Conservation (phyloP, 2,113 vertebrate genomes). For the Okapia johnstoni region DNA sequence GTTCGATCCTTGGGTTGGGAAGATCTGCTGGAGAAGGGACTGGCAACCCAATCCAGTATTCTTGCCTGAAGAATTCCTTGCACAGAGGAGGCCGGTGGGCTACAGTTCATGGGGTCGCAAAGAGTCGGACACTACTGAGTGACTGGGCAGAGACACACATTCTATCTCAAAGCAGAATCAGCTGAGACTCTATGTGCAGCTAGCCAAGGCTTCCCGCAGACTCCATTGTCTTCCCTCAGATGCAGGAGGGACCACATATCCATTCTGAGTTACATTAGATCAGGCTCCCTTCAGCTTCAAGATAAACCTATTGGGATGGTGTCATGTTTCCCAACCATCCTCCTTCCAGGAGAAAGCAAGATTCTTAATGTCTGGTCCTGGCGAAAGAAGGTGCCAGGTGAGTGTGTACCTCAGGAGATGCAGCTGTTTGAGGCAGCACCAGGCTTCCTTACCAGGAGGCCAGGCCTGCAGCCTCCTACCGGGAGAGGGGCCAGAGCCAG, state of each 20-base stretch:
- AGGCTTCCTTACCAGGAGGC: not conserved
- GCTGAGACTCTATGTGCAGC: not conserved
- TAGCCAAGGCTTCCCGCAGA: not conserved
- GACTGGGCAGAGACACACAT: not conserved
- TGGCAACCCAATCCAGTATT: not conserved
- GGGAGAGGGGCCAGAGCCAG: not conserved
- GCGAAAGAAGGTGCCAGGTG: not conserved
- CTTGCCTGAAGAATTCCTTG: not conserved
- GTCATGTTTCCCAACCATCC: not conserved
- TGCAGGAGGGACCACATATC: conserved; percentile 21
- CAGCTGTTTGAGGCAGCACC: not conserved
- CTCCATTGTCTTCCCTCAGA: not conserved
- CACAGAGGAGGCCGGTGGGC: not conserved
- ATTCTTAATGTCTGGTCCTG: not conserved
- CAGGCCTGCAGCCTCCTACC: not conserved
- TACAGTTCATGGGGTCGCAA: not conserved
- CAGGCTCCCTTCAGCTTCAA: not conserved
- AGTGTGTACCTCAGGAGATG: not conserved
- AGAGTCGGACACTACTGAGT: not conserved
- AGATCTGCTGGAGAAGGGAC: not conserved
- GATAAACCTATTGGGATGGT: not conserved
- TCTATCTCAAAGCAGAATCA: conserved; percentile 27
- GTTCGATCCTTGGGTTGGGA: not conserved
- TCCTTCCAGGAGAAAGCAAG: not conserved
- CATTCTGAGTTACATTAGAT: conserved; percentile 25